Base-by-base conservation (phyloP, 2,113 vertebrate genomes). In the Calypte anna region DNA sequence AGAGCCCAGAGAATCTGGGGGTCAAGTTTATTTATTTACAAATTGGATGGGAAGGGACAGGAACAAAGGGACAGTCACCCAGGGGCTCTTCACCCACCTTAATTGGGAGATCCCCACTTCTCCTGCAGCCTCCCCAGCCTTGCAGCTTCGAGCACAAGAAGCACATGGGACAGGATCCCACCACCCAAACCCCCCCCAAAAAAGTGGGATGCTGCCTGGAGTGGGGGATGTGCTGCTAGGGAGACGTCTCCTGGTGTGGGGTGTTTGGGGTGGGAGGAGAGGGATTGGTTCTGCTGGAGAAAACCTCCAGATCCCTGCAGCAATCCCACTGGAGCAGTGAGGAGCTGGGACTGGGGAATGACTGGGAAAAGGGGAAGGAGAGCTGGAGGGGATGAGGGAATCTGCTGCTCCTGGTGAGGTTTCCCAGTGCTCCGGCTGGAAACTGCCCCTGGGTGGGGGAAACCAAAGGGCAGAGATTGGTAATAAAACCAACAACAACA, bases 1-100 rank as follows among this genome's bases (percentile, higher is more conserved):
- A 88, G 44, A 88, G 51, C 78, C n/a, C 82, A 23, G 51, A 17
- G 84, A 90, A 88, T 75, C 31, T 2, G 55, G 51, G 95, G 96
- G 92, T 96, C 93, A 94, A 88, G 89, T 96, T 95, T 93, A 93
- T 96, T 95, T 93, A 93, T 96, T 96, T 92, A 90, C 94, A 91
- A 92, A 93, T 63, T 6, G 86, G 36, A 18, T 83, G 59, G 43
- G 88, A 94, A 97, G 95, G 88, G 91, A 85, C 25, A 2, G 20
- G 64, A 85, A 96, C 94, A 96, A 96, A 94, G 86, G 94, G 87
- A 85, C 80, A 72, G 88, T 83, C 94, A 97, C 91, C 82, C 81
- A 96, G 94, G 93, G 93, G 88, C 79, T 92, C 96, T 96, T 91
- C 87, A 76, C 78, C 78, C 94, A 69, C 22, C 1, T 86, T 94